Evolutionary conservation across 2,888 invertebrate genomes (phyloP).

Genomic region (Himalopsyche anomala): DNA sequence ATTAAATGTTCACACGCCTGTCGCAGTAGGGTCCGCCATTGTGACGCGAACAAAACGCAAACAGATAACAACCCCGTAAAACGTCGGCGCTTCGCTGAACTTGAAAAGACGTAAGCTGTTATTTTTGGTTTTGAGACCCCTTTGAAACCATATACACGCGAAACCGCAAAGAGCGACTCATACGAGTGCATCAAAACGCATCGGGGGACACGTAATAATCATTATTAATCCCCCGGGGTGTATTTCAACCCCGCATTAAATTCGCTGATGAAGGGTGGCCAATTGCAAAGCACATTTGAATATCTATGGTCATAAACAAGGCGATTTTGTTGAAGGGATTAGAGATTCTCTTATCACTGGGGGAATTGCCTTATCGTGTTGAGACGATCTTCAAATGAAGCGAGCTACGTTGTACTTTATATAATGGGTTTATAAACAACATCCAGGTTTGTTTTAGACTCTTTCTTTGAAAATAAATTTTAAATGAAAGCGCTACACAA

Average conservation of each 20-base stretch:
- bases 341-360: background rate
- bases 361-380: too few species aligned
- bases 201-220: constrained; percentile 20
- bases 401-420: too few species aligned
- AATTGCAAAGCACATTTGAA: constrained; percentile 7
- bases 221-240: background rate
- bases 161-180: constrained; percentile 16
- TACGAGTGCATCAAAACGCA: constrained; percentile 14
- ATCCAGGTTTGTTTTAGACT: too few species aligned
- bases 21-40: background rate
- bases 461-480: too few species aligned
- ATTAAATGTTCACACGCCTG: constrained; percentile 30
- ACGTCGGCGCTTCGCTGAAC: constrained; percentile 12
- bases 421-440: too few species aligned
- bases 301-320: constrained; percentile 5
- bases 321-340: background rate
- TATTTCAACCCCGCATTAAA: constrained; percentile 6
- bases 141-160: background rate
- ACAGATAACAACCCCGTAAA: constrained; percentile 13
- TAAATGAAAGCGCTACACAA: too few species aligned
- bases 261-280: constrained; percentile 11
- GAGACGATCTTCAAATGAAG: too few species aligned
- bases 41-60: background rate
- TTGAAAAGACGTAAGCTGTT: constrained; percentile 9
- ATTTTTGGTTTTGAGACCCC: background rate